phyloP scores from a whole-genome alignment of 2,797 vertebrate genomes.

The Anableps anableps region DNA sequence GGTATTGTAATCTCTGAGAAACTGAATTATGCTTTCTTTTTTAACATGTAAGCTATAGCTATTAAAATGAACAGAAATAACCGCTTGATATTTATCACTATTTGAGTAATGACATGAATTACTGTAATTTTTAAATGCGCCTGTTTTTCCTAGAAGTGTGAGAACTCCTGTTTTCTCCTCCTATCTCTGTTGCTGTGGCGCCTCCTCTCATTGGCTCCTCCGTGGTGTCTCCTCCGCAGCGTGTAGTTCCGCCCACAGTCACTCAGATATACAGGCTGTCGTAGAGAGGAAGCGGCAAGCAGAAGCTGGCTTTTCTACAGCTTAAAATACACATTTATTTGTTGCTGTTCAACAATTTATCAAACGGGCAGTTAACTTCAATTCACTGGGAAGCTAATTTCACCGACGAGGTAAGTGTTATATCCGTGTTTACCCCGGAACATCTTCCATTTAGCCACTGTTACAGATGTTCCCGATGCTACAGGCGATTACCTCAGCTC shows the following conservation, averaged over 20 bases:
- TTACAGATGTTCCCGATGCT: conserved; percentile 69
- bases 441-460: conserved; percentile 14
- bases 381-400: conserved; percentile 32
- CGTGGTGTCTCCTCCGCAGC: conserved; percentile 67
- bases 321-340: conserved; percentile 4
- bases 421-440: conserved; percentile 1
- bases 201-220: conserved; percentile 70
- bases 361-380: conserved; percentile 18
- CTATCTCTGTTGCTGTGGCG: conserved; percentile 20
- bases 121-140: neutral
- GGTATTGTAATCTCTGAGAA: neutral
- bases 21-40: neutral
- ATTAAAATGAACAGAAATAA: neutral
- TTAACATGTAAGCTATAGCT: neutral
- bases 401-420: conserved; percentile 63
- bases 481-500: conserved; percentile 59
- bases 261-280: conserved; percentile 68
- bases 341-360: neutral
- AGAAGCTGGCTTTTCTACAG: conserved; percentile 21
- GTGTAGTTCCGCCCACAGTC: conserved; percentile 78
- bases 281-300: conserved; percentile 56
- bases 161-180: conserved; percentile 29
- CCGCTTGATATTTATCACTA: neutral
- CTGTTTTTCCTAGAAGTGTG: conserved; percentile 40
- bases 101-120: neutral